A percentile compares a stretch with the other conserved stretches of the same genome.
These are phyloP conservation scores for Eristalis intricaria DNA, from an alignment of 2,888 invertebrate species.

Conservation along the genomic window DNA sequence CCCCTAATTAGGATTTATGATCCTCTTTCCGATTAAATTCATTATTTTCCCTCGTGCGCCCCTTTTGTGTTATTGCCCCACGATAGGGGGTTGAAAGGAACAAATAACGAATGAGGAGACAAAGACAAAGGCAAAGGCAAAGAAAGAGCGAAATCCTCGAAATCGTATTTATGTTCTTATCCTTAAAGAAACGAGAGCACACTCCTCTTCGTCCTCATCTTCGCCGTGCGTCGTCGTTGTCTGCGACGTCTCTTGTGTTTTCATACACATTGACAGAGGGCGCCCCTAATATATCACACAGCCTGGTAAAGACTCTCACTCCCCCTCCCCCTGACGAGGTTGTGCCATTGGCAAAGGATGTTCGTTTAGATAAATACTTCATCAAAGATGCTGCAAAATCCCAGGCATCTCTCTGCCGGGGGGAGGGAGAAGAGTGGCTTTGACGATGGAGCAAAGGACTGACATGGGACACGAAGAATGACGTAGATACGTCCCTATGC, in stretches of 20 bases:
- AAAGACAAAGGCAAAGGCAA: slow-evolving; percentile 1
- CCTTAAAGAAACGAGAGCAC: slow-evolving; percentile 38
- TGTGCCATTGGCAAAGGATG: slow-evolving; percentile 54
- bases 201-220: slow-evolving; percentile 45
- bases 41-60: slow-evolving; percentile 44
- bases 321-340: neutral
- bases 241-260: slow-evolving; percentile 53
- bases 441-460: slow-evolving; percentile 21
- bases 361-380: slow-evolving; percentile 65
- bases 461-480: slow-evolving; percentile 60
- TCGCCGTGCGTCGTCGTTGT: slow-evolving; percentile 52
- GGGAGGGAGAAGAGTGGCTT: too few species aligned
- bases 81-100: slow-evolving; percentile 6
- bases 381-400: slow-evolving; percentile 64
- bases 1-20: slow-evolving; percentile 64
- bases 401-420: neutral
- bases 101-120: slow-evolving; percentile 12
- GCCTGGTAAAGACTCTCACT: neutral
- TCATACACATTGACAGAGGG: slow-evolving; percentile 66
- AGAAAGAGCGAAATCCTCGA: slow-evolving; percentile 30
- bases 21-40: slow-evolving; percentile 62
- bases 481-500: slow-evolving; percentile 53
- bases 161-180: slow-evolving; percentile 69
- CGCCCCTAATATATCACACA: slow-evolving; percentile 67
- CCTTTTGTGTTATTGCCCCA: neutral